phyloP scores from a whole-genome alignment of 2,113 vertebrate species.

The Trematocara zebra region DNA sequence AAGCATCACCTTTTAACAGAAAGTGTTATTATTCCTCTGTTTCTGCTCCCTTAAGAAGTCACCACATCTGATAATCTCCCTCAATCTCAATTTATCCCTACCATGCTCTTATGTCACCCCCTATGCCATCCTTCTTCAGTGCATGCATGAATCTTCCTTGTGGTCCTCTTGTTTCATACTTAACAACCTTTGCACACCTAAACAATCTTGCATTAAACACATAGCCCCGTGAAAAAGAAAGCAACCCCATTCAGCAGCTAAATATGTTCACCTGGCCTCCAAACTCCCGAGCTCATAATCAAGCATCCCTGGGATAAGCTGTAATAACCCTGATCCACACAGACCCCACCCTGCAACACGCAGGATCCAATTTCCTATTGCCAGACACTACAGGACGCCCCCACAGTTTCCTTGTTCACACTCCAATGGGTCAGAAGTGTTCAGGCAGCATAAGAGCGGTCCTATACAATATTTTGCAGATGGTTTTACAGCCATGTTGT shows the following conservation, averaged over 20 bases:
- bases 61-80: rapidly evolving
- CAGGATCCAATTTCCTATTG: neutral
- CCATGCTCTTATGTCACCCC: neutral
- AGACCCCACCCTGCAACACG: rapidly evolving
- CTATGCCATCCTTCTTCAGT: neutral
- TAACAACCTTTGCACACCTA: neutral
- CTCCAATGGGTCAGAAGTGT: neutral
- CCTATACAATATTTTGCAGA: neutral
- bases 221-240: neutral
- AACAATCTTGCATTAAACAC: neutral
- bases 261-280: neutral
- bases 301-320: neutral
- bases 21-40: rapidly evolving
- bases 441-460: neutral
- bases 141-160: neutral
- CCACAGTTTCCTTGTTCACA: neutral
- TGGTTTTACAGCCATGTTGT: neutral
- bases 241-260: rapidly evolving
- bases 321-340: neutral
- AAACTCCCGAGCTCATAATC: neutral
- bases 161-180: neutral
- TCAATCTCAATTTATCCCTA: rapidly evolving
- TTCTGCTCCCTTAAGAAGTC: neutral
- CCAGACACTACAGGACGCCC: neutral
- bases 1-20: neutral